Conservation (phyloP, 2,797 vertebrate genomes). For the Potorous gilbertii region DNA sequence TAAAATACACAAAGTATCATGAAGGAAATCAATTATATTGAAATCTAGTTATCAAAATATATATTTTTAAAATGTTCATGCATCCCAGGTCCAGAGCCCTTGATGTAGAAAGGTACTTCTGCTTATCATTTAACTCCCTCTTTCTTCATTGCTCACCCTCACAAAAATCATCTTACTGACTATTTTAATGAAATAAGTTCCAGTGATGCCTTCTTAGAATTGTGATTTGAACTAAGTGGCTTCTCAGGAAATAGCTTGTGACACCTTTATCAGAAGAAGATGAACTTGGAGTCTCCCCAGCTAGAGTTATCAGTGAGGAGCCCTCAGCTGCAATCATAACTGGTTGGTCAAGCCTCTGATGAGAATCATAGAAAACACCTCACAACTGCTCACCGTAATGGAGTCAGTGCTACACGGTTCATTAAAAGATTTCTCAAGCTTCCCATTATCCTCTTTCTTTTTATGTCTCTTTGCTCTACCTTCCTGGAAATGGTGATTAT, state of each 20-base stretch:
- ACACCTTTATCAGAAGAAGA: not conserved
- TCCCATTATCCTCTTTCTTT: not conserved
- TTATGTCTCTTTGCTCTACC: not conserved
- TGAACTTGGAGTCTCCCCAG: not conserved
- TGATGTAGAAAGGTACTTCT: not conserved
- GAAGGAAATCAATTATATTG: not conserved
- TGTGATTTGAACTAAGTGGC: not conserved
- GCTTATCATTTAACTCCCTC: not conserved
- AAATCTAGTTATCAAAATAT: not conserved
- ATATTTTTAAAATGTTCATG: not conserved
- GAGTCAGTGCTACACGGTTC: not conserved
- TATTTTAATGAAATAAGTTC: not conserved
- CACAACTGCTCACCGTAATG: not conserved
- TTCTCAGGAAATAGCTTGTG: not conserved
- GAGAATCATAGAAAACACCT: not conserved
- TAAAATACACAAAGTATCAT: not conserved
- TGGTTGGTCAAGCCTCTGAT: not conserved
- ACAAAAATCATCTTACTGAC: not conserved
- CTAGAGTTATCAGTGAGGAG: not conserved
- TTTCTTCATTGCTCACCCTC: not conserved
- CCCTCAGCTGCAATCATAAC: not conserved
- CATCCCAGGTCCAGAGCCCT: not conserved
- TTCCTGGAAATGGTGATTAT: not conserved
- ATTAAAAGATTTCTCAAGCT: not conserved
- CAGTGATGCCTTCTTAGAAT: not conserved